These are phyloP conservation scores for Pseudopipra pipra DNA, from an alignment of 2,113 vertebrate species.

Conservation along the genomic window DNA sequence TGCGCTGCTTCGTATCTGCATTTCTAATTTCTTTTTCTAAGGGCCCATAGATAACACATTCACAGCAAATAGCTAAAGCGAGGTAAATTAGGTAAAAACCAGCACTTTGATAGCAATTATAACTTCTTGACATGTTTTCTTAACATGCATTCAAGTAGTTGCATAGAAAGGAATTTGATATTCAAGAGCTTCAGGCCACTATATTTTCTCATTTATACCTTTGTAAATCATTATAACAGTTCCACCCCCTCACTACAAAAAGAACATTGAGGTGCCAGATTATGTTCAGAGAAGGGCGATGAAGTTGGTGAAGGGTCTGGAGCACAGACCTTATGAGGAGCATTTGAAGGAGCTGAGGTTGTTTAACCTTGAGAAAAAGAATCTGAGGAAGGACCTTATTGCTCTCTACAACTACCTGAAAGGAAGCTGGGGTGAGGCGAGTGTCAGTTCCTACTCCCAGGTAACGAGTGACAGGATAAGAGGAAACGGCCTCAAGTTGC, in stretches of 20 bases:
- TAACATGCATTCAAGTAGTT: background rate
- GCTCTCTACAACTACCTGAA: background rate
- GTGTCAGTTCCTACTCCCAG: background rate
- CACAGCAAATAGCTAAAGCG: background rate
- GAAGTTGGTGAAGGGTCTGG: background rate
- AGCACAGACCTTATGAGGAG: background rate
- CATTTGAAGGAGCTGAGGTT: background rate
- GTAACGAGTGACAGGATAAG: background rate
- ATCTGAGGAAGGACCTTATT: background rate
- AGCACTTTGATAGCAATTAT: background rate
- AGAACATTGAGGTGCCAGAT: background rate
- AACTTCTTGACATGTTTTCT: background rate
- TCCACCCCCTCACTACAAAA: background rate
- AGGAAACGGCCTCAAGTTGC: background rate
- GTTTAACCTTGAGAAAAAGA: background rate
- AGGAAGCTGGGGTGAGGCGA: background rate
- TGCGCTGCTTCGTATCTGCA: background rate
- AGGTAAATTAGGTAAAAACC: background rate
- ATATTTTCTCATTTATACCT: background rate
- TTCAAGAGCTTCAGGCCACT: background rate
- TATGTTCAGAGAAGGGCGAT: background rate
- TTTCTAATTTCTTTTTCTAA: background rate
- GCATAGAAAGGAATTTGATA: background rate
- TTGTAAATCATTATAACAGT: background rate
- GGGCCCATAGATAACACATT: background rate